Evolutionary conservation across 2,888 invertebrate genomes (phyloP), one percentile per base, ranked within the genome.

Genomic region (Latheticus oryzae): DNA sequence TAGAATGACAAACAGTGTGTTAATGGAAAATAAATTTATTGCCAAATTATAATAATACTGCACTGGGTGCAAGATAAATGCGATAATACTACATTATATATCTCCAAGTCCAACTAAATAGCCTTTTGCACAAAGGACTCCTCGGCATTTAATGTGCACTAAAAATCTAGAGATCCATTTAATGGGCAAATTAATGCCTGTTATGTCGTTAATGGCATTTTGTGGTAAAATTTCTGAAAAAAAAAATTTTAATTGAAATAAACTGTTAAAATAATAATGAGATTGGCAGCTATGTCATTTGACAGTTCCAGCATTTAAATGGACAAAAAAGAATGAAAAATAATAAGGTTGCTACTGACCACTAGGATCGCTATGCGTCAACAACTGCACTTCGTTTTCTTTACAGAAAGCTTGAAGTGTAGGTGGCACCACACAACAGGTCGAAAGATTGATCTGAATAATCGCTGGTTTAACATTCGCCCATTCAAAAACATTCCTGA

Each of bases 351-450:
- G n/a, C n/a, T n/a, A n/a, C 66, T 81, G 79, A 94, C 94, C 90
- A 73, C 87, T 87, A 0, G 96, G 94, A 79, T 99, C 98, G 71
- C 92, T 95, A 76, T 99, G 98, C 0, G 97, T 98, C 13, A 98
- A 82, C 24, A 99, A 81, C 75, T 96, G 95, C 59, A 99, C 90
- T 71, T 94, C 93, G 70, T 96, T 88, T 63, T 91, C 88, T 68
- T 91, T 90, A 60, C 97, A 95, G 80, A 93, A 98, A 62, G 88
- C 86, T 76, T 93, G 90, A 63, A 98, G 82, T 1, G 91, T 87
- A 1, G 93, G 91, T 12, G 97, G 97, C 48, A 98, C 96, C 1
- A 95, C 92, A 80, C 97, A 97, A 76, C 97, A 97, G 7, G 91
- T 89, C 1, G 92, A 88, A 50, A 97, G 82, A 81, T 95, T 97